Conservation (phyloP, 2,888 invertebrate genomes). For the Parnassius smintheus region DNA sequence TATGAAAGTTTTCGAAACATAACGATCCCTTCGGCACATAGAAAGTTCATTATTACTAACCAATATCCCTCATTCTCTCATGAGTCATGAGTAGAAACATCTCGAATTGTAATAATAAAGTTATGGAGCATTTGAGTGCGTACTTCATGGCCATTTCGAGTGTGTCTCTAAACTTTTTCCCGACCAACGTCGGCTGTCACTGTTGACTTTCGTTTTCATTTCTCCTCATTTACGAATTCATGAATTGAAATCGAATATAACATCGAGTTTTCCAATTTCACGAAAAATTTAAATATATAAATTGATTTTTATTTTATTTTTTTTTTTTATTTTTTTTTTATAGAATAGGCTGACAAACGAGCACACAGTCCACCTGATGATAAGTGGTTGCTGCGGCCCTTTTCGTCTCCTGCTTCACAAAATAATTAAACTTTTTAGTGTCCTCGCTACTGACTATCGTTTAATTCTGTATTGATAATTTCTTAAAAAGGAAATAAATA, state of each 20-base stretch:
- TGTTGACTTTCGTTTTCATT: conserved; percentile 43
- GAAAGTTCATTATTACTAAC: conserved; percentile 24
- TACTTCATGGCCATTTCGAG: conserved; percentile 52
- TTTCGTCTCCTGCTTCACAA: too few relatives aligned
- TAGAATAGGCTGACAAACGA: too few relatives aligned
- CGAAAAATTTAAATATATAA: background rate
- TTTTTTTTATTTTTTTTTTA: too few relatives aligned
- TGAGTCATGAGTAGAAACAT: conserved; percentile 23
- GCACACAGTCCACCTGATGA: too few relatives aligned
- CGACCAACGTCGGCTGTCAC: conserved; percentile 29
- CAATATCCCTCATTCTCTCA: conserved; percentile 19
- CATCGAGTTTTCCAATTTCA: background rate
- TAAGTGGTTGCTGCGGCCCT: too few relatives aligned
- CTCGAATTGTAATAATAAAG: conserved; percentile 53
- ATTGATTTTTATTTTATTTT: too few relatives aligned
- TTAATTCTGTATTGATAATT: too few relatives aligned
- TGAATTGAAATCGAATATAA: background rate
- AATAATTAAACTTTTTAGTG: too few relatives aligned
- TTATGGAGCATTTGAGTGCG: conserved; percentile 48
- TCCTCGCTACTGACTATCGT: too few relatives aligned
- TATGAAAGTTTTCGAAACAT: conserved; percentile 7
- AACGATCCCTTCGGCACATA: conserved; percentile 1
- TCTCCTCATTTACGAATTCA: conserved; percentile 19
- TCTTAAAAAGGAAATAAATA: too few relatives aligned
- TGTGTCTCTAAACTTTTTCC: conserved; percentile 43